Conservation (phyloP, 2,888 invertebrate genomes). For the Eupithecia pulchellata region DNA sequence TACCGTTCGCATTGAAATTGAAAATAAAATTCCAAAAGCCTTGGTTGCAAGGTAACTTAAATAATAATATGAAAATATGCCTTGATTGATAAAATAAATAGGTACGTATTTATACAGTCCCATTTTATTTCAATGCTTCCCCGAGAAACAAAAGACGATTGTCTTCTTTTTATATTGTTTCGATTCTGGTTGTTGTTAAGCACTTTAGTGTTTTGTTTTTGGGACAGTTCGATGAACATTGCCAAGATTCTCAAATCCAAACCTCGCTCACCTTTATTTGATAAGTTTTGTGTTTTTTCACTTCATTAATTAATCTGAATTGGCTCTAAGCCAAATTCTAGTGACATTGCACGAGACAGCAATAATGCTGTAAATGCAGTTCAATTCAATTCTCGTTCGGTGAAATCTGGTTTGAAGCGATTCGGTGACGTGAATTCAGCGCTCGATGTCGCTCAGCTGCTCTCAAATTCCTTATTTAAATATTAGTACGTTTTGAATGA, state of each 20-base stretch:
- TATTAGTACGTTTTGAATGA: background rate
- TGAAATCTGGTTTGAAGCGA: background rate
- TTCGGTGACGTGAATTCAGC: background rate
- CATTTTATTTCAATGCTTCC: background rate
- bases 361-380: background rate
- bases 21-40: background rate
- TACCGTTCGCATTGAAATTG: background rate
- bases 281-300: background rate
- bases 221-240: background rate
- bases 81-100: too few species aligned
- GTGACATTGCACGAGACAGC: background rate
- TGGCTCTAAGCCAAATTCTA: background rate
- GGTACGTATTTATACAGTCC: background rate
- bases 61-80: background rate
- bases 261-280: background rate
- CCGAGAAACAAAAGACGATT: conserved; percentile 1
- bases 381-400: background rate
- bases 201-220: background rate
- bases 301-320: background rate
- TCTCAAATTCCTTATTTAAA: background rate
- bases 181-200: background rate
- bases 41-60: background rate
- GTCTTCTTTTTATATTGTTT: conserved; percentile 1
- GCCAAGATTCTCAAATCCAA: background rate
- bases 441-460: background rate